Evolutionary conservation across 1,140 invertebrate genomes (phyloP), one percentile per base, ranked within the genome.

Genomic region (Nebria ingens): DNA sequence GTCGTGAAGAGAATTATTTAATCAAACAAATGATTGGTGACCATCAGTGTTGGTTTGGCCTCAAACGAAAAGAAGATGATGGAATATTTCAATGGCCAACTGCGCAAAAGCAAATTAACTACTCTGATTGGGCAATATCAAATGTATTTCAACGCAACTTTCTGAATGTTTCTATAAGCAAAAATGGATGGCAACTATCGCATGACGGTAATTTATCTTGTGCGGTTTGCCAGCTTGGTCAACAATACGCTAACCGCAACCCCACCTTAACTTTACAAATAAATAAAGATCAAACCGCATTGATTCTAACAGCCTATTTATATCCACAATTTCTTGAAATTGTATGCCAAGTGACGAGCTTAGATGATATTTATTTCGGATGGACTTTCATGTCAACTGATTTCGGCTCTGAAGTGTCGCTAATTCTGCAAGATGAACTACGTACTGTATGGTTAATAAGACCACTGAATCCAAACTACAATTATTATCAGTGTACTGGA

Each of bases 261-360:
- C n/a, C n/a, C n/a, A n/a, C n/a, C 0, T 53, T 66, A 15, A 55
- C 19, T 11, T 66, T 66, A 29, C 40, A 56, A 65, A 13, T 25
- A 53, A 19, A 29, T 38, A 23, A 54, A 53, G 11, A 51, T 21
- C 19, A 57, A 55, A 34, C 51, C 64, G n/a, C 61, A 25, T 55
- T 51, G 13, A 29, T 38, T 38, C 56, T 64, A 55, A 58, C 45
- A 12, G 55, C 62, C 9, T 62, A 62, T 56, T 59, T 20, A n/a
- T 56, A 17, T 29, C 25, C 12, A 53, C 12, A 19, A 50, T 45
- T 4, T 51, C 21, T 29, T 45, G 12, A 45, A 49, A 50, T 6
- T 15, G 9, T 42, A 45, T 9, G 6, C 12, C 50, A 58, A 2
- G 54, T 62, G 4, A 56, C 57, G 54, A 62, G 61, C 21, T 68